Conservation (phyloP, 1,140 invertebrate genomes). For the Bombus vancouverensis region DNA sequence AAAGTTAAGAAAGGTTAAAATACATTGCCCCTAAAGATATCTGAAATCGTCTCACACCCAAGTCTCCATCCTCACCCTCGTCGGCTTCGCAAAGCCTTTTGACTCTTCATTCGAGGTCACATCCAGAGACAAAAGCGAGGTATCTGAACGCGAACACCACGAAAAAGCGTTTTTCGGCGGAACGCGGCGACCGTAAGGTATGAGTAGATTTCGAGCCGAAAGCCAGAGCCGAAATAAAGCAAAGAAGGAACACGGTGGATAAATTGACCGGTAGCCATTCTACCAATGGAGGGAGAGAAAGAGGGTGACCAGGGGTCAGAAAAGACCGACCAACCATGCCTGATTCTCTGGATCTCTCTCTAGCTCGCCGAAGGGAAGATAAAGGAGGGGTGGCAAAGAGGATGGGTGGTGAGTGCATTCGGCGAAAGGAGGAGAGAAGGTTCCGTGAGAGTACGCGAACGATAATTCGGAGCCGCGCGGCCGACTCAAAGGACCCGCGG, state of each 20-base stretch:
- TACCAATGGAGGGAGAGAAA: neutral
- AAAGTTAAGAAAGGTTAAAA: too few relatives aligned
- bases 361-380: neutral
- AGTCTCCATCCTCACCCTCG: neutral
- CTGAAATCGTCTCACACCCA: too few relatives aligned
- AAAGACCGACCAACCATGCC: neutral
- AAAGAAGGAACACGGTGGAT: constrained; percentile 55
- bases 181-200: constrained; percentile 17
- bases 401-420: constrained; percentile 18
- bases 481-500: constrained; percentile 81
- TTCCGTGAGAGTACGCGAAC: constrained; percentile 78
- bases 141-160: constrained; percentile 4
- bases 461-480: constrained; percentile 80
- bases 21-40: too few relatives aligned
- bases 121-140: constrained; percentile 22
- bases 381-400: neutral
- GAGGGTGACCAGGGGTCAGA: constrained; percentile 17
- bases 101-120: constrained; percentile 16
- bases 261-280: constrained; percentile 67
- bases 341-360: neutral
- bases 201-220: constrained; percentile 51
- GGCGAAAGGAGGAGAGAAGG: constrained; percentile 49
- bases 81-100: constrained; percentile 8
- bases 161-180: constrained; percentile 41
- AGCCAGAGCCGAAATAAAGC: constrained; percentile 50